These are phyloP conservation scores for Halcyon malimbica DNA, from an alignment of 2,113 vertebrate species.

Conservation along the genomic window DNA sequence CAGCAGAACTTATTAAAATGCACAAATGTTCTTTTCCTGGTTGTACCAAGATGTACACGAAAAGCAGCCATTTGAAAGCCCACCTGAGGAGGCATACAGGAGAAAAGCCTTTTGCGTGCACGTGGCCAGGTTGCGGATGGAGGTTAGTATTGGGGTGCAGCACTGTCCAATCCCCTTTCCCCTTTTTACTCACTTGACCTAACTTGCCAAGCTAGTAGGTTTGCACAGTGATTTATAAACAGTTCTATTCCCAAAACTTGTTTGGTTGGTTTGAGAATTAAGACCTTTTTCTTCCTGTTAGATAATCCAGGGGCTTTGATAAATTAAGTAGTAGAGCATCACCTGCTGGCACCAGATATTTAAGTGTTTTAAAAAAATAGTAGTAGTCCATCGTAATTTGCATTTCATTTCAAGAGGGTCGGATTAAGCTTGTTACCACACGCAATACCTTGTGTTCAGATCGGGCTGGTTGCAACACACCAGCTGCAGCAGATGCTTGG, in stretches of 20 bases:
- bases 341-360: neutral
- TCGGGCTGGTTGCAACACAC: neutral
- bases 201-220: neutral
- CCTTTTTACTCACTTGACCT: neutral
- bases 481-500: neutral
- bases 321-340: neutral
- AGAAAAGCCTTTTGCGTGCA: constrained; percentile 95
- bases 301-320: neutral
- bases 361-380: neutral
- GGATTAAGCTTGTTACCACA: neutral
- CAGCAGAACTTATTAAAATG: constrained; percentile 95
- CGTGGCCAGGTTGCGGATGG: constrained; percentile 94
- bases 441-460: neutral
- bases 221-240: neutral
- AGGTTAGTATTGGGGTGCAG: constrained; percentile 82
- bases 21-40: constrained; percentile 94
- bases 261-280: neutral
- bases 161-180: neutral
- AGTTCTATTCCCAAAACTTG: neutral
- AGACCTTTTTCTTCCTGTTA: neutral
- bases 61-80: constrained; percentile 96
- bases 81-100: constrained; percentile 94
- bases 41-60: constrained; percentile 97
- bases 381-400: neutral
- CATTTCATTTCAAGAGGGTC: neutral